These are phyloP conservation scores for Solenopsis invicta DNA, from an alignment of 1,140 invertebrate genomes.

Conservation along the genomic window DNA sequence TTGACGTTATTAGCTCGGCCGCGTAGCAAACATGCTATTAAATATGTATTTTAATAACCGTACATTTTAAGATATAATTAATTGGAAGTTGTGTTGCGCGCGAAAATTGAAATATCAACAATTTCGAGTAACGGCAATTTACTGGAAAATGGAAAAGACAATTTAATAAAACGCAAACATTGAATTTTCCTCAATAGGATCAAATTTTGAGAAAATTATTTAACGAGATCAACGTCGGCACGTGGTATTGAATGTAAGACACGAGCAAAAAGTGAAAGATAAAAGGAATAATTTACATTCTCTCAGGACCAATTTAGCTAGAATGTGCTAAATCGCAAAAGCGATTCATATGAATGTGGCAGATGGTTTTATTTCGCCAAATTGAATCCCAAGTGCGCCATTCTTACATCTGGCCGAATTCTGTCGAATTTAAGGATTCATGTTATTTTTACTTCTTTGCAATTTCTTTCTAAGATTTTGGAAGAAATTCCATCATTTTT, in stretches of 20 bases:
- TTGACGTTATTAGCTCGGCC: background rate
- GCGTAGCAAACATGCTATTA: background rate
- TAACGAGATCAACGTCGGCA: background rate
- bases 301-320: constrained; percentile 26
- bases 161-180: background rate
- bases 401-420: constrained; percentile 48
- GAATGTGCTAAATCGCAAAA: constrained; percentile 18
- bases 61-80: constrained; percentile 8
- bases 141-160: background rate
- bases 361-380: constrained; percentile 39
- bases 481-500: background rate
- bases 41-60: constrained; percentile 3
- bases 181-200: constrained; percentile 5
- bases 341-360: constrained; percentile 30
- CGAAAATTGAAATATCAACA: background rate
- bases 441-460: background rate
- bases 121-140: constrained; percentile 18
- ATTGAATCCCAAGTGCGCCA: constrained; percentile 52
- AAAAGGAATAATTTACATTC: constrained; percentile 50
- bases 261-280: constrained; percentile 23
- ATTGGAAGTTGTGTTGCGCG: background rate
- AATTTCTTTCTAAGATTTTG: background rate
- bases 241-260: background rate
- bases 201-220: constrained; percentile 14
- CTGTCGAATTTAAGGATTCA: constrained; percentile 29